Percentiles rank a stretch among this genome's conserved stretches.
Conservation (phyloP, 2,888 invertebrate species). For the Cephus sareptanus region DNA sequence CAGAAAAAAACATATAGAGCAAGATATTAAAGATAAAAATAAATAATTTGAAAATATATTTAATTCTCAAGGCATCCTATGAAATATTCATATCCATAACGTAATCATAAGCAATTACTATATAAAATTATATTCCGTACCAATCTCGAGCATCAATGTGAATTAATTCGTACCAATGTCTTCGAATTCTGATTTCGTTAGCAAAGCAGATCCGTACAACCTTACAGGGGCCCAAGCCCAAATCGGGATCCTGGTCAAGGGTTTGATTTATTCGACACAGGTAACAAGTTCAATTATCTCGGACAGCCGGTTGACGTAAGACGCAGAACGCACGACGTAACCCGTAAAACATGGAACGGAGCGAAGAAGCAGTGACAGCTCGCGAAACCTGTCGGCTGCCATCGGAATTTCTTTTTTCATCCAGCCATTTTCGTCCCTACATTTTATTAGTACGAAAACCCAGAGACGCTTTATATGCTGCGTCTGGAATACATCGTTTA, state of each 20-base stretch:
- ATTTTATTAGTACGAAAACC: conserved; percentile 18
- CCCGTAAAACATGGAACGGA: conserved; percentile 30
- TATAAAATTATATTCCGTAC: not conserved
- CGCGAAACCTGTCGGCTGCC: conserved; percentile 14
- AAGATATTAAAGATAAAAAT: not conserved
- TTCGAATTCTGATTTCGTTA: not conserved
- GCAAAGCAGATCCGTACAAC: not conserved
- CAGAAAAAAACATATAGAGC: not conserved
- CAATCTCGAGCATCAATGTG: not conserved
- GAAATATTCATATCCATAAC: not conserved
- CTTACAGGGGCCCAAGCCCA: not conserved
- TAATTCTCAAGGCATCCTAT: not conserved
- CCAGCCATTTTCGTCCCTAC: not conserved
- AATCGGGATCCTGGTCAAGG: not conserved
- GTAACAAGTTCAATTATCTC: conserved; percentile 48
- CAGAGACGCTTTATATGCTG: conserved; percentile 23
- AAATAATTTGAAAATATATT: not conserved
- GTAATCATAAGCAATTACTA: not conserved
- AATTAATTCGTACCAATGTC: not conserved
- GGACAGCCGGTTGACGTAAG: conserved; percentile 36
- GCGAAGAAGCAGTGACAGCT: not conserved
- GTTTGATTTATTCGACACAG: conserved; percentile 45
- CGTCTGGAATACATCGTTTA: conserved; percentile 27
- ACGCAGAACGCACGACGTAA: conserved; percentile 30
- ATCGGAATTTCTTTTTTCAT: not conserved